phyloP scores from a whole-genome alignment of 2,888 invertebrate genomes.

The Lordiphosa andalusiaca region DNA sequence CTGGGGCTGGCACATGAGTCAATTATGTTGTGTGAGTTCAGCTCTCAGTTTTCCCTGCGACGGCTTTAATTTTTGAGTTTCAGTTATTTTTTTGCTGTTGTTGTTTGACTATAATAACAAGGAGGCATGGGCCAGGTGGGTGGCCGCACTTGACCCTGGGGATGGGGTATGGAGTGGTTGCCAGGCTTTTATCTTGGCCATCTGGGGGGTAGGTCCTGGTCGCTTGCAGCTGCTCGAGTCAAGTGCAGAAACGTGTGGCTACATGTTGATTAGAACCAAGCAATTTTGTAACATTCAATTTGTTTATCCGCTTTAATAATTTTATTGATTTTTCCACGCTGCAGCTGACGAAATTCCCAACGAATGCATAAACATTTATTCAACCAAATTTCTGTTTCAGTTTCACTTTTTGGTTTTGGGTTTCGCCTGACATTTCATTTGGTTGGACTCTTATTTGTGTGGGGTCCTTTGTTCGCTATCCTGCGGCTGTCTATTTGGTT shows the following conservation, averaged over 20 bases:
- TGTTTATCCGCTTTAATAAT: slow-evolving; percentile 67
- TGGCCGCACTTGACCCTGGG: slow-evolving; percentile 60
- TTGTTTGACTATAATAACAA: slow-evolving; percentile 30
- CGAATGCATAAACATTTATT: slow-evolving; percentile 39
- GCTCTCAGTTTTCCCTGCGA: slow-evolving; percentile 45
- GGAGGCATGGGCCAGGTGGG: slow-evolving; percentile 52
- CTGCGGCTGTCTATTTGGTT: slow-evolving; percentile 31
- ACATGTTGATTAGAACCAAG: slow-evolving; percentile 49
- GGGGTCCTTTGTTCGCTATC: slow-evolving; percentile 24
- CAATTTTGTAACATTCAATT: slow-evolving; percentile 40
- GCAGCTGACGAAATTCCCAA: slow-evolving; percentile 66
- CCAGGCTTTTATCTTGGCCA: slow-evolving; percentile 47
- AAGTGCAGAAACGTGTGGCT: slow-evolving; percentile 75
- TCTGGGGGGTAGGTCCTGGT: slow-evolving; percentile 48
- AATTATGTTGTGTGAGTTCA: slow-evolving; percentile 57
- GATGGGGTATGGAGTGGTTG: slow-evolving; percentile 42
- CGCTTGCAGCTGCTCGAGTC: slow-evolving; percentile 56
- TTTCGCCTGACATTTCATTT: slow-evolving; percentile 37
- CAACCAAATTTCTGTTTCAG: slow-evolving; percentile 20
- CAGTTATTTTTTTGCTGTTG: slow-evolving; percentile 27
- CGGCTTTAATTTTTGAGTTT: slow-evolving; percentile 63
- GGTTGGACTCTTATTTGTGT: slow-evolving; percentile 11
- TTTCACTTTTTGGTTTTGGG: slow-evolving; percentile 24
- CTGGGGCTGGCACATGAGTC: slow-evolving; percentile 54
- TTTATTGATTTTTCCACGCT: slow-evolving; percentile 67